A percentile compares a stretch with the other conserved stretches of the same genome.
These are phyloP conservation scores for Atta texana DNA, from an alignment of 1,140 invertebrate genomes.

Conservation along the genomic window DNA sequence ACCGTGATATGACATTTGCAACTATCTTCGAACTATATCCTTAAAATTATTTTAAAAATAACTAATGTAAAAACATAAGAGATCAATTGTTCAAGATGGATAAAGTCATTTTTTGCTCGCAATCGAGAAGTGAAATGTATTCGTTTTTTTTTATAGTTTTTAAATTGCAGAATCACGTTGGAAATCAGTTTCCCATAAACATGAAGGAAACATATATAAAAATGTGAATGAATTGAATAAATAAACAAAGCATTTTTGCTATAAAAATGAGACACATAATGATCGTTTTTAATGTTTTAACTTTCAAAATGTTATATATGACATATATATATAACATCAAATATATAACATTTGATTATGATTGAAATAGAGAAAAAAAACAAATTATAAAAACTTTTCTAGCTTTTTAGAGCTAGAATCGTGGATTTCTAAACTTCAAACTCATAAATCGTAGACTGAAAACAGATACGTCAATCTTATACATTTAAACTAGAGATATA, in stretches of 20 bases:
- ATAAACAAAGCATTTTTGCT: neutral
- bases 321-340: neutral
- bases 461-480: too few relatives aligned
- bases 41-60: neutral
- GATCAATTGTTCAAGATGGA: too few relatives aligned
- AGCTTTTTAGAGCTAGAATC: too few relatives aligned
- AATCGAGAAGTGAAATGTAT: too few relatives aligned
- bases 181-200: too few relatives aligned
- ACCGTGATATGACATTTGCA: neutral
- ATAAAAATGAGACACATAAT: slow-evolving; percentile 2
- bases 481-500: too few relatives aligned
- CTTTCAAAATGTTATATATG: neutral
- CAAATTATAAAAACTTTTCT: neutral
- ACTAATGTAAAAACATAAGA: neutral
- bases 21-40: neutral
- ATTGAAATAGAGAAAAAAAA: neutral
- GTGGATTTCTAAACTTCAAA: too few relatives aligned
- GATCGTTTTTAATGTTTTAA: slow-evolving; percentile 6
- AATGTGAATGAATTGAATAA: neutral
- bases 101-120: too few relatives aligned
- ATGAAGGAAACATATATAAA: too few relatives aligned
- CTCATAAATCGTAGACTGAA: neutral
- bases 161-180: too few relatives aligned
- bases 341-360: neutral
- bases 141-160: too few relatives aligned